Evolutionary conservation across 2,113 vertebrate species (phyloP), one percentile per base, ranked within the genome.

Genomic region (Mobula birostris): DNA sequence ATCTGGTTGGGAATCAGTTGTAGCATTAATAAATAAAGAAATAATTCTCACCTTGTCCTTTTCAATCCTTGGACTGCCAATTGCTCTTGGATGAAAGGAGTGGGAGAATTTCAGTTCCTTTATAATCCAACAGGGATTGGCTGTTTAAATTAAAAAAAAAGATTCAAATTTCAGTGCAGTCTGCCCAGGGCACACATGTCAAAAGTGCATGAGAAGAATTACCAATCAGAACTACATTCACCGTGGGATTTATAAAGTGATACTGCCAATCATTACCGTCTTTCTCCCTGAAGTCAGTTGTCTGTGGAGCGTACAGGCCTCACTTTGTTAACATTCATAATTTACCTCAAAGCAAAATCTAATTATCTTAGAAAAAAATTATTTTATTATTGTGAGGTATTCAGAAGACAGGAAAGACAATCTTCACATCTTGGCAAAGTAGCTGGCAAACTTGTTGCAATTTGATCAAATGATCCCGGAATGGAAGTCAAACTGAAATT

Each of bases 1-100:
- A 93, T 93, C 91, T 93, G 91, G 91, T 93, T 93, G 91, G 68
- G 91, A 93, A 93, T 93, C 91, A 93, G 91, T 74, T 93, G 91
- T 74, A 93, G 68, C 74, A 93, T 93, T 93, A 93, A 93, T 93
- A 93, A 93, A 93, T 93, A 48, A 93, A 74, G 29, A 90, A 90
- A 74, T 93, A 72, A 74, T 93, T 93, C 40, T 93, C 68, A 74
- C 91, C 36, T 93, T 93, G 91, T 93, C 91, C 91, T 76, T 74
- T 93, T 93, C 91, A 93, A 93, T 76, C 91, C 91, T 93, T 93
- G 40, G 91, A 93, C 91, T 93, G 91, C 68, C 91, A 93, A 93
- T 93, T 93, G 21, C 91, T 76, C 32, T 76, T 93, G 36, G 36
- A 74, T 93, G 68, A 76, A 74, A 70, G 19, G 68, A 74, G 3